A percentile compares a stretch with the other conserved stretches of the same genome.
These are phyloP conservation scores for Stegana nigrithorax DNA, from an alignment of 2,888 invertebrate species.

Conservation along the genomic window DNA sequence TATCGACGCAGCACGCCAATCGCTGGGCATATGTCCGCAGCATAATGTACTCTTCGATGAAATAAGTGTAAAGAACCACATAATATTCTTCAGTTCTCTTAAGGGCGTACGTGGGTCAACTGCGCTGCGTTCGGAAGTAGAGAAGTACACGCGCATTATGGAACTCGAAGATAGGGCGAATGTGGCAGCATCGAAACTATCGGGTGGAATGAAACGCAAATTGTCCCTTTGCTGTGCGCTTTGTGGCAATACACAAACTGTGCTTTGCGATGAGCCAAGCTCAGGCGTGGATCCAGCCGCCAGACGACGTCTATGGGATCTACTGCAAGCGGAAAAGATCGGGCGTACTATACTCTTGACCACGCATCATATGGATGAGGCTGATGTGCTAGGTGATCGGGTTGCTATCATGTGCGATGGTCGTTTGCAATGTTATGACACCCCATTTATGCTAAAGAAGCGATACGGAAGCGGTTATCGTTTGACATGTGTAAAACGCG, in stretches of 20 bases:
- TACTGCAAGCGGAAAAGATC: slow-evolving; percentile 77
- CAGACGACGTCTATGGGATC: slow-evolving; percentile 82
- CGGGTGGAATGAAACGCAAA: slow-evolving; percentile 82
- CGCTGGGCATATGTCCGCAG: slow-evolving; percentile 84
- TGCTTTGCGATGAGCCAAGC: slow-evolving; percentile 79
- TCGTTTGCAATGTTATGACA: slow-evolving; percentile 80
- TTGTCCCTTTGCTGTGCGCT: slow-evolving; percentile 80
- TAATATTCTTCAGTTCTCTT: slow-evolving; percentile 81
- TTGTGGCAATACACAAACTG: slow-evolving; percentile 78
- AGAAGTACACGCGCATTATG: slow-evolving; percentile 73
- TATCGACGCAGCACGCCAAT: slow-evolving; percentile 73
- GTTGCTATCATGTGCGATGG: slow-evolving; percentile 87
- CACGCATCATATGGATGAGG: slow-evolving; percentile 91
- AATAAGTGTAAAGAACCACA: slow-evolving; percentile 82
- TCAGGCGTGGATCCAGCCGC: slow-evolving; percentile 87
- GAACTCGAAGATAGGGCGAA: slow-evolving; percentile 75
- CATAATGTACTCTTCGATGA: slow-evolving; percentile 84
- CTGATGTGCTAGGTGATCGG: slow-evolving; percentile 84
- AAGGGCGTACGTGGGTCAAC: slow-evolving; percentile 72
- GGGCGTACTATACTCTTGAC: slow-evolving; percentile 84
- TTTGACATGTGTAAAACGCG: slow-evolving; percentile 70
- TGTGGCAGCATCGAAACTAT: slow-evolving; percentile 72
- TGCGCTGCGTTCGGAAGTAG: slow-evolving; percentile 72
- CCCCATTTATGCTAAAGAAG: slow-evolving; percentile 81
- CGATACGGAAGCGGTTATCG: slow-evolving; percentile 86